Evolutionary conservation across 2,888 invertebrate genomes (phyloP), one percentile per base, ranked within the genome.

Genomic region (Dasypogon diadema): DNA sequence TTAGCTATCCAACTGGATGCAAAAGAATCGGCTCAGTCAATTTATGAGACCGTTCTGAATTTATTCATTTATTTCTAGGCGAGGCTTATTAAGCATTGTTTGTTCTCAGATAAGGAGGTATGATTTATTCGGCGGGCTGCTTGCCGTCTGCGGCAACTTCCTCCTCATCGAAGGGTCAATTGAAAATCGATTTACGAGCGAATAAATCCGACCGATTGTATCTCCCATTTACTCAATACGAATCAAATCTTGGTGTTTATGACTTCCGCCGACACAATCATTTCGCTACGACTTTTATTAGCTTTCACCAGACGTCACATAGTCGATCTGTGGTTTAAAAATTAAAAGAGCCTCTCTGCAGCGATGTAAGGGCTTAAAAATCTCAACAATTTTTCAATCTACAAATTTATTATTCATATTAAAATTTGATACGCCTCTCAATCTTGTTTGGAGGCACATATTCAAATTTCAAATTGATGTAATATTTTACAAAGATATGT

Each of bases 21-120:
- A 51, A 26, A 26, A 68, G 68, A 51, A 68, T 68, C 51, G 26
- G 51, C 68, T 51, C 30, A 26, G 48, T 51, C 63, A 68, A 68
- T 68, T 68, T 68, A 68, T 68, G 68, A 68, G 68, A 68, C 68
- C 26, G 48, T 48, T 51, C 26, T 68, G 68, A 68, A 68, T 68
- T 51, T 48, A 68, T 68, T 68, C 48, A 68, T 68, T 68, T 37
- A 68, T 48, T 68, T 68, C 68, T 68, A 51, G 68, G 68, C 68
- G 68, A 68, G 68, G 68, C 68, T 68, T 51, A 68, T 68, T 68
- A 68, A 68, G 68, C 51, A 68, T 68, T 68, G 68, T 68, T 68
- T 68, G 68, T 26, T 68, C 51, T 46, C 48, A 51, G 51, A 68
- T 68, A 68, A 68, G 51, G 68, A 68, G 48, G 51, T 37, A 48